Percentiles rank a stretch among this genome's conserved stretches.
phyloP scores from a whole-genome alignment of 2,888 invertebrate genomes.

The Parthenolecanium corni region DNA sequence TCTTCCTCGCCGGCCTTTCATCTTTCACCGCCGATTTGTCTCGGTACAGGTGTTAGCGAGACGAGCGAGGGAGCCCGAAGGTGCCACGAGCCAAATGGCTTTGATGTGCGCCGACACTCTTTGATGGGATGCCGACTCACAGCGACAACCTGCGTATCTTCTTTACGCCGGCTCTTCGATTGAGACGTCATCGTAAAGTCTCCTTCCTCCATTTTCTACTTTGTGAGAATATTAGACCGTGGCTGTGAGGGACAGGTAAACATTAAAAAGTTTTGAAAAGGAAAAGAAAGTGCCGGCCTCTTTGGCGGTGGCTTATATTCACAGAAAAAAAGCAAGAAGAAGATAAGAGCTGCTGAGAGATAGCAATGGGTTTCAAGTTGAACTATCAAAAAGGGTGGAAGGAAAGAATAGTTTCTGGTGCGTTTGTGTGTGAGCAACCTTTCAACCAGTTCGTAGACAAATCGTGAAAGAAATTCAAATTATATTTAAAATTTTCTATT shows the following conservation, averaged over 20 bases:
- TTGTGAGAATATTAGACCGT: conserved; percentile 28
- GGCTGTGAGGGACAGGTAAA: conserved; percentile 29
- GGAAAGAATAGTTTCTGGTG: no score
- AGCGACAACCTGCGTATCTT: conserved; percentile 23
- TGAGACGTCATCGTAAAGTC: conserved; percentile 26
- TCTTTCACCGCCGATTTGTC: conserved; percentile 27
- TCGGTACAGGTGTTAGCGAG: conserved; percentile 28
- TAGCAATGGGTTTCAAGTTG: no score
- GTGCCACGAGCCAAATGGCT: conserved; percentile 32
- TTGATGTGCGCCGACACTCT: conserved; percentile 31
- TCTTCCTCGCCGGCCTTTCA: conserved; percentile 7
- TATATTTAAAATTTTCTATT: no score
- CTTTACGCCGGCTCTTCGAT: conserved; percentile 17
- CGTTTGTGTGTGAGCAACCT: no score
- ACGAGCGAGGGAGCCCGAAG: conserved; percentile 25
- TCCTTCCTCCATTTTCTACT: conserved; percentile 18
- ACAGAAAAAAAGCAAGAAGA: neutral
- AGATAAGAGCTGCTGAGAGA: no score
- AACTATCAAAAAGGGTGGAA: no score
- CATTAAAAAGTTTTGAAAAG: conserved; percentile 28
- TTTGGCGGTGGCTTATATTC: conserved; percentile 22
- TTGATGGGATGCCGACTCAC: conserved; percentile 22
- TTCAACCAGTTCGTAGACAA: no score
- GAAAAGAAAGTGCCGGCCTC: conserved; percentile 29
- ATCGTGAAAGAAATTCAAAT: no score